Conservation (phyloP, 2,888 invertebrate genomes). For the Eristalis tenax region DNA sequence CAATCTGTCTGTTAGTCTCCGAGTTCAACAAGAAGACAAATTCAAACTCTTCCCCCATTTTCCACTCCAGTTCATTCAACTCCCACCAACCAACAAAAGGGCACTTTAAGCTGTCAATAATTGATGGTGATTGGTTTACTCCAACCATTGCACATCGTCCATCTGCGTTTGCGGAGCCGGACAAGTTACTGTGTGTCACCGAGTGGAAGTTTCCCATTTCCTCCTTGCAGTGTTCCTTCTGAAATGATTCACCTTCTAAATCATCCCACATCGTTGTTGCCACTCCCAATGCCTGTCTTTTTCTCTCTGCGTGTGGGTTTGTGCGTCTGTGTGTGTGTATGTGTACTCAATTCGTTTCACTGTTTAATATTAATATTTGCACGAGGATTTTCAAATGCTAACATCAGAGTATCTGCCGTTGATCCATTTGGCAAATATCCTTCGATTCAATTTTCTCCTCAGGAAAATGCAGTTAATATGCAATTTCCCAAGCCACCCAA, state of each 20-base stretch:
- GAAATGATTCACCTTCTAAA: too few relatives aligned
- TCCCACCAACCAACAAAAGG: neutral
- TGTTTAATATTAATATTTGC: conserved; percentile 10
- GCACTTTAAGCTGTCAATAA: neutral
- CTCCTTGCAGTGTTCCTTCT: too few relatives aligned
- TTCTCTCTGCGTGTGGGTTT: too few relatives aligned
- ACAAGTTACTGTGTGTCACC: neutral
- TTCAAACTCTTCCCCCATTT: neutral
- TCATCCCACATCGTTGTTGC: neutral
- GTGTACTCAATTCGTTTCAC: neutral
- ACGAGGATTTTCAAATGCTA: conserved; percentile 10
- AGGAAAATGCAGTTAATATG: conserved; percentile 55
- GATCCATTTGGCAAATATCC: conserved; percentile 55
- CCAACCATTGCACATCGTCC: neutral
- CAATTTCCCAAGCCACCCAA: conserved; percentile 19
- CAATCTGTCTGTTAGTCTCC: too few relatives aligned
- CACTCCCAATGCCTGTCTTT: neutral
- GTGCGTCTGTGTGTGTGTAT: neutral
- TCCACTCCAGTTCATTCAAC: neutral
- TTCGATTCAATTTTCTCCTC: conserved; percentile 39
- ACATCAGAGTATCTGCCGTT: conserved; percentile 26
- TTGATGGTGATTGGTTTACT: neutral
- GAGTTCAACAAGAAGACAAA: too few relatives aligned
- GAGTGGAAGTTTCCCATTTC: neutral
- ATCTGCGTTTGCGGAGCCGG: neutral